Evolutionary conservation across 2,888 invertebrate species (phyloP).

Genomic region (Polietes domitor): DNA sequence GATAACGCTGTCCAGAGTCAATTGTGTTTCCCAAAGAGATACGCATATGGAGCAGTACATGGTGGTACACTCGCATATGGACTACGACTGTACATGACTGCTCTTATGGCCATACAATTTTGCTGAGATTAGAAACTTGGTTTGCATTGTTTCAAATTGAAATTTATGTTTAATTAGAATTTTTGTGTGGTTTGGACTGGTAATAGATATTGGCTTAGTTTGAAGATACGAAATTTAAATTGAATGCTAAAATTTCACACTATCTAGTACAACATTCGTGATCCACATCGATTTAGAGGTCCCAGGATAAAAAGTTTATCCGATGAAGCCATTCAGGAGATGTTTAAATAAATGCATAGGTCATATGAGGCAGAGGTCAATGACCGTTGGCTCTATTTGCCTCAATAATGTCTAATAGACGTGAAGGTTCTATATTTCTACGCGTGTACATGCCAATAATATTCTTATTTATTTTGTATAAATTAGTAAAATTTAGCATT

Average conservation of each 20-base stretch:
- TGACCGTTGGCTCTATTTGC: no score
- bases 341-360: no score
- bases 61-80: not conserved
- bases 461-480: no score
- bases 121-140: slow-evolving; percentile 23
- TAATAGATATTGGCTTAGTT: slow-evolving; percentile 23
- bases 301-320: no score
- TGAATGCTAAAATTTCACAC: not conserved
- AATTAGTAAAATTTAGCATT: no score
- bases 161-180: slow-evolving; percentile 33
- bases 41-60: not conserved
- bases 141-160: slow-evolving; percentile 25
- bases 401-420: no score
- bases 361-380: no score
- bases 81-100: not conserved
- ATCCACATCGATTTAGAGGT: no score
- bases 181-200: not conserved
- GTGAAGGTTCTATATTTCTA: no score
- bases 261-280: not conserved
- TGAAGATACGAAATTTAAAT: slow-evolving; percentile 4
- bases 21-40: slow-evolving; percentile 22
- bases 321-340: no score
- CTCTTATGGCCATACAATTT: slow-evolving; percentile 23
- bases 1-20: slow-evolving; percentile 29
- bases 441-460: no score